phyloP scores from a whole-genome alignment of 2,113 vertebrate species.

The Coryphaenoides rupestris region DNA sequence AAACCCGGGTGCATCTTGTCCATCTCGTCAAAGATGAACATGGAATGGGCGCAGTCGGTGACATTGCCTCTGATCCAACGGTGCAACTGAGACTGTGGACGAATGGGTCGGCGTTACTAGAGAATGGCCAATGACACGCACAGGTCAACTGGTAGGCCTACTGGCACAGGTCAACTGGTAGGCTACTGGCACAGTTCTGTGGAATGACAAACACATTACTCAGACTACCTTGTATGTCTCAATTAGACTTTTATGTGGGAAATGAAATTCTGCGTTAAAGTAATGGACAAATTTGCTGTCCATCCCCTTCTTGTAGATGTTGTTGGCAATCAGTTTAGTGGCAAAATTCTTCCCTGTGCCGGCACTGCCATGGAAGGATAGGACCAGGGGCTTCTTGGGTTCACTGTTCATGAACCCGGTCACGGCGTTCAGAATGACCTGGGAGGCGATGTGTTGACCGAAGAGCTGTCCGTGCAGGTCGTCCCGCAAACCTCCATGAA shows the following conservation, averaged over 20 bases:
- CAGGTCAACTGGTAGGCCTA: no score
- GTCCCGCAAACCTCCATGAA: conserved; percentile 70
- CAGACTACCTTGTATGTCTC: conserved; percentile 68
- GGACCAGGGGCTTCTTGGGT: conserved; percentile 87
- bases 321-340: conserved; percentile 84
- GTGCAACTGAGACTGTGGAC: conserved; percentile 80
- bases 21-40: conserved; percentile 98
- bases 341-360: conserved; percentile 95
- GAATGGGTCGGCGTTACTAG: background rate
- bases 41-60: conserved; percentile 76
- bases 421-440: conserved; percentile 84
- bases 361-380: conserved; percentile 92
- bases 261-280: conserved; percentile 84
- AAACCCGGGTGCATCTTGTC: conserved; percentile 89
- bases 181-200: no score
- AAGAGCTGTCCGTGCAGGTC: conserved; percentile 81
- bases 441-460: conserved; percentile 87
- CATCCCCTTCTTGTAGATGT: conserved; percentile 80
- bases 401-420: conserved; percentile 81
- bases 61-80: conserved; percentile 89
- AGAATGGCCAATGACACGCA: no score
- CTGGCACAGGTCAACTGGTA: no score
- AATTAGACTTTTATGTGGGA: conserved; percentile 59
- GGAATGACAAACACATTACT: background rate
- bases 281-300: conserved; percentile 84